Evolutionary conservation across 1,140 invertebrate species (phyloP).

Genomic region (Tetragonula clypearis): DNA sequence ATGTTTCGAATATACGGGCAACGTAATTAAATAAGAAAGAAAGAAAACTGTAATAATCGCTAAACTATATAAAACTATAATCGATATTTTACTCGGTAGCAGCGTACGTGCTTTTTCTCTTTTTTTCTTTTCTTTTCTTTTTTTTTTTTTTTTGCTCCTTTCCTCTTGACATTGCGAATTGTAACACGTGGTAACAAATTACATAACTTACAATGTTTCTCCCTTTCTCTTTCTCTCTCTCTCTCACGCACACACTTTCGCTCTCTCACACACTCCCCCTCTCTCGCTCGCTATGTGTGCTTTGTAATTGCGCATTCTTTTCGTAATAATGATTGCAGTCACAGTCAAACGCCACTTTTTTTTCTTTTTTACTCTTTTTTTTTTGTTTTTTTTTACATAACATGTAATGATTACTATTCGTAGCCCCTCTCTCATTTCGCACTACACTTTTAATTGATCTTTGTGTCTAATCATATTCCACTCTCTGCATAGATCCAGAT

Average conservation of each 20-base stretch:
- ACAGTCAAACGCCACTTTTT: slow-evolving; percentile 72
- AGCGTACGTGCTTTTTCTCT: background rate
- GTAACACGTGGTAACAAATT: slow-evolving; percentile 20
- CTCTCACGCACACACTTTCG: background rate
- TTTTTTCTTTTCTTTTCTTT: too few species aligned
- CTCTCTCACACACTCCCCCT: too few species aligned
- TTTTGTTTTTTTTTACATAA: slow-evolving; percentile 20
- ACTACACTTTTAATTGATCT: slow-evolving; percentile 56
- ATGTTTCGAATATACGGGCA: slow-evolving; percentile 3
- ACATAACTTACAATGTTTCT: slow-evolving; percentile 47
- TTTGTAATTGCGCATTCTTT: slow-evolving; percentile 54
- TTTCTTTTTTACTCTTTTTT: slow-evolving; percentile 15
- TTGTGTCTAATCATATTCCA: slow-evolving; percentile 46
- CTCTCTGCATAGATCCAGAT: slow-evolving; percentile 57
- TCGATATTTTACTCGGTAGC: slow-evolving; percentile 38
- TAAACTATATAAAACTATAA: slow-evolving; percentile 36
- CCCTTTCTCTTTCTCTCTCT: background rate
- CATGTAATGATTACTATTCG: slow-evolving; percentile 44
- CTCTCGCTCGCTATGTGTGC: slow-evolving; percentile 39
- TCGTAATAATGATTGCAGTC: slow-evolving; percentile 80
- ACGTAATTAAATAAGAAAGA: slow-evolving; percentile 41
- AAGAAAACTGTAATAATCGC: slow-evolving; percentile 54
- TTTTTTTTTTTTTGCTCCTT: too few species aligned
- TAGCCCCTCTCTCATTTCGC: slow-evolving; percentile 47
- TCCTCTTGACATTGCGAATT: background rate